phyloP scores from a whole-genome alignment of 2,888 invertebrate species.

The Dendrolimus houi region DNA sequence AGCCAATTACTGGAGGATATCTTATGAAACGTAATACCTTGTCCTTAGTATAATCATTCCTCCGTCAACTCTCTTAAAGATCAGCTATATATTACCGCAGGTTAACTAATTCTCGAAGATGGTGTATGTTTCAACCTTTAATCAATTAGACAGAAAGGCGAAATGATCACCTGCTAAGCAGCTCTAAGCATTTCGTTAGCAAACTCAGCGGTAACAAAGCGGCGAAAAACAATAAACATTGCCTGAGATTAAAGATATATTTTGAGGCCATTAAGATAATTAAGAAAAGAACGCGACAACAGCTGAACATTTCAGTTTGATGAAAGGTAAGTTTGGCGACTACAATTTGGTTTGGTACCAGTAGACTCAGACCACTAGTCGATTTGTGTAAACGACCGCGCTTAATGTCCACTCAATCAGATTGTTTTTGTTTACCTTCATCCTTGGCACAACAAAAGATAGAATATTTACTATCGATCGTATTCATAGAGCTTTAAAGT shows the following conservation, averaged over 20 bases:
- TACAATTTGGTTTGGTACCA: background rate
- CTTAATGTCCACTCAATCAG: conserved; percentile 1
- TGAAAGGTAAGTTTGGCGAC: background rate
- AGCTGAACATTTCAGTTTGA: background rate
- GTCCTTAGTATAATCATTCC: no score
- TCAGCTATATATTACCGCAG: conserved; percentile 11
- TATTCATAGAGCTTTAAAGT: no score
- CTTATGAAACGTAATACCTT: background rate
- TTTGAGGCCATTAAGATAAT: background rate
- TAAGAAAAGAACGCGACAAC: background rate
- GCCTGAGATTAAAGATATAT: background rate
- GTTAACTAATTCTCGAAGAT: no score
- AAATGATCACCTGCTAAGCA: conserved; percentile 19
- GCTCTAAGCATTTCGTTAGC: background rate
- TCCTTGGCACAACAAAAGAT: background rate
- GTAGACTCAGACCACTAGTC: no score
- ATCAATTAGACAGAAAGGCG: conserved; percentile 41
- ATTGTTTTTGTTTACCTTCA: background rate
- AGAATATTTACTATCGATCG: background rate
- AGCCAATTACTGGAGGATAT: background rate
- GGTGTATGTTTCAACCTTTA: conserved; percentile 36
- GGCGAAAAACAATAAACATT: background rate
- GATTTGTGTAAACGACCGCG: background rate
- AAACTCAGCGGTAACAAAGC: background rate
- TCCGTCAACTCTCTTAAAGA: no score